Evolutionary conservation across 2,888 invertebrate species (phyloP).

Genomic region (Myopa testacea): DNA sequence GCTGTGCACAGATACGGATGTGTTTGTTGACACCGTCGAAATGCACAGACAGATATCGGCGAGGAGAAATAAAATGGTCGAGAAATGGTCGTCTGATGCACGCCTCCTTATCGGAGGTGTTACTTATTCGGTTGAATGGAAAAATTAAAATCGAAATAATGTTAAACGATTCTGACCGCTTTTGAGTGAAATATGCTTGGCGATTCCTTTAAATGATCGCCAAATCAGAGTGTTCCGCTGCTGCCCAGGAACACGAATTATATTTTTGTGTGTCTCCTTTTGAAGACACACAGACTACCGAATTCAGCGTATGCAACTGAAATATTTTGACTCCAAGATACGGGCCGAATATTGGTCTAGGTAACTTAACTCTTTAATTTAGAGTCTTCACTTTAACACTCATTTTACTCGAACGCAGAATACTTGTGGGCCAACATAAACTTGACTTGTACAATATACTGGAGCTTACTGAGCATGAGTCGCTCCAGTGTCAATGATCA

Average conservation of each 20-base stretch:
- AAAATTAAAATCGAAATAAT: conserved; percentile 20
- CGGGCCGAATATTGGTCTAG: too few species aligned
- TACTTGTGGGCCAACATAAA: too few species aligned
- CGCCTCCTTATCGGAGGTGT: conserved; percentile 30
- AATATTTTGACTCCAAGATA: too few species aligned
- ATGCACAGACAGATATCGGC: conserved; percentile 11
- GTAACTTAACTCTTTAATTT: too few species aligned
- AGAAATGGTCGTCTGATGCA: conserved; percentile 1
- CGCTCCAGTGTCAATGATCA: too few species aligned
- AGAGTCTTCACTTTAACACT: too few species aligned
- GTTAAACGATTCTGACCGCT: conserved; percentile 23
- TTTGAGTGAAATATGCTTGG: neutral
- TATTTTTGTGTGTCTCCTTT: neutral
- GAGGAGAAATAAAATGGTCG: conserved; percentile 16
- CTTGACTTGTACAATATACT: too few species aligned
- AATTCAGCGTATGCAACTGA: too few species aligned
- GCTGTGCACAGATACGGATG: conserved; percentile 14
- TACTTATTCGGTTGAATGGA: conserved; percentile 6
- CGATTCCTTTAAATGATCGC: conserved; percentile 5
- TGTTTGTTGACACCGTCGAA: conserved; percentile 15
- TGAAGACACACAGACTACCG: too few species aligned
- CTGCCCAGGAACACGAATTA: neutral
- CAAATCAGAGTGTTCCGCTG: neutral
- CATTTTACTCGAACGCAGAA: too few species aligned
- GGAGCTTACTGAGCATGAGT: too few species aligned